Evolutionary conservation across 2,113 vertebrate species (phyloP), one percentile per base, ranked within the genome.

Genomic region (Cyprinodon brontotheroides): DNA sequence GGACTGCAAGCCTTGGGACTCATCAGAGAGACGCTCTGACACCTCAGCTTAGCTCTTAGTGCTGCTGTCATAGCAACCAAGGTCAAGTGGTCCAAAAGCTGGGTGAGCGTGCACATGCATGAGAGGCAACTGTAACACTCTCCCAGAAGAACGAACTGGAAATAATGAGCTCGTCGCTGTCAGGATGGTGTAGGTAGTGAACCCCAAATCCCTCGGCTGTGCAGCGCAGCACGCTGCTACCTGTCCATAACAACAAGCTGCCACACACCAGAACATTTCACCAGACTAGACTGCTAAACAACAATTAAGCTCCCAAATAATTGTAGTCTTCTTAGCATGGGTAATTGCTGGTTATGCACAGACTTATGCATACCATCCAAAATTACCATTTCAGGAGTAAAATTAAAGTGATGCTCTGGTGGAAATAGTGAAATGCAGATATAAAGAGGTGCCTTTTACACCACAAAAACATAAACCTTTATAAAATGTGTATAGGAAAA

Each of bases 31-130:
- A 90, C 81, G 80, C 86, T 71, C 81, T 79, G 89, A 89, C 82
- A 90, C 86, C 86, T 79, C 75, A 1, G 88, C 8, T 84, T 79
- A 83, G 85, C 79, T 80, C 80, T 87, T 82, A 86, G 74, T 65
- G 74, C 79, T 41, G 91, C 89, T 89, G 88, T 91, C 92, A 92
- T 89, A 79, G 91, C 87, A 93, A 92, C 92, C 91, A 93, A 92
- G 91, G 92, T 93, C 92, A 92, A 92, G 86, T 84, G 89, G 89
- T 89, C 80, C 41, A 75, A 86, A 57, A 77, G 73, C 78, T 73
- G 47, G 8, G 71, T 57, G 83, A 61, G 75, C 15, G 17, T 39
- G 81, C 11, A 41, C 8, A 40, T 17, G 84, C 59, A 64, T 11
- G 67, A 70, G 81, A 65, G 70, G 77, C 69, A 83, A 88, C 37